These are phyloP conservation scores for Hecatera dysodea DNA, from an alignment of 2,888 invertebrate genomes.

Conservation along the genomic window DNA sequence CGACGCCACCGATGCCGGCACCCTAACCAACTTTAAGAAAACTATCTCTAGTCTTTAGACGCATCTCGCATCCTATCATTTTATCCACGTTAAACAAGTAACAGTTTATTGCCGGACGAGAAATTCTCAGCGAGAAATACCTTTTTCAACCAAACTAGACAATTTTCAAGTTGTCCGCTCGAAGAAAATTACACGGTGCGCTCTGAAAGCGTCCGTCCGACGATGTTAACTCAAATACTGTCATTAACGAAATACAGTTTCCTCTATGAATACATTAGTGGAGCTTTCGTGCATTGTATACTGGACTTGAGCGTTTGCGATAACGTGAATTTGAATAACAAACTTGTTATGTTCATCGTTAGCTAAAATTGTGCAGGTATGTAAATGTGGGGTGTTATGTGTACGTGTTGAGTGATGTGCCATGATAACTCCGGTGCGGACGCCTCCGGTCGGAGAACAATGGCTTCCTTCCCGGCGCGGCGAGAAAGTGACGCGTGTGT, in stretches of 20 bases:
- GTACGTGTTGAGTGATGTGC: slow-evolving; percentile 66
- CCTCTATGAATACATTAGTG: slow-evolving; percentile 69
- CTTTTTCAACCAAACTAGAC: slow-evolving; percentile 78
- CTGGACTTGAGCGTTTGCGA: slow-evolving; percentile 66
- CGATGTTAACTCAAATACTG: slow-evolving; percentile 73
- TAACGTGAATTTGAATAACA: slow-evolving; percentile 71
- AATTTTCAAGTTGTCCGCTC: slow-evolving; percentile 76
- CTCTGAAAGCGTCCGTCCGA: slow-evolving; percentile 72
- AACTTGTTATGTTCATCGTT: slow-evolving; percentile 73
- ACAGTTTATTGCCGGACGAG: slow-evolving; percentile 81
- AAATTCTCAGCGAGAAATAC: slow-evolving; percentile 78
- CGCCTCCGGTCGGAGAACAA: slow-evolving; percentile 79
- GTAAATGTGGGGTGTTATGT: slow-evolving; percentile 74
- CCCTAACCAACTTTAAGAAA: slow-evolving; percentile 84
- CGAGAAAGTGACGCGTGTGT: slow-evolving; percentile 73
- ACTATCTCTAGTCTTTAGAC: slow-evolving; percentile 74
- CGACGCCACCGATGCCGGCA: slow-evolving; percentile 66
- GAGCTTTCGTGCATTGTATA: slow-evolving; percentile 68
- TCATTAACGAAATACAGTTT: slow-evolving; percentile 78
- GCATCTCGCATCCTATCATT: slow-evolving; percentile 75
- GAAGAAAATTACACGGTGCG: slow-evolving; percentile 77
- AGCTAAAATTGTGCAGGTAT: slow-evolving; percentile 77
- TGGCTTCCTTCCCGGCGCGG: slow-evolving; percentile 74
- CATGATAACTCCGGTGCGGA: slow-evolving; percentile 69
- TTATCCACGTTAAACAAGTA: slow-evolving; percentile 82